Evolutionary conservation across 2,797 vertebrate genomes (phyloP).

Genomic region (Chromis chromis): DNA sequence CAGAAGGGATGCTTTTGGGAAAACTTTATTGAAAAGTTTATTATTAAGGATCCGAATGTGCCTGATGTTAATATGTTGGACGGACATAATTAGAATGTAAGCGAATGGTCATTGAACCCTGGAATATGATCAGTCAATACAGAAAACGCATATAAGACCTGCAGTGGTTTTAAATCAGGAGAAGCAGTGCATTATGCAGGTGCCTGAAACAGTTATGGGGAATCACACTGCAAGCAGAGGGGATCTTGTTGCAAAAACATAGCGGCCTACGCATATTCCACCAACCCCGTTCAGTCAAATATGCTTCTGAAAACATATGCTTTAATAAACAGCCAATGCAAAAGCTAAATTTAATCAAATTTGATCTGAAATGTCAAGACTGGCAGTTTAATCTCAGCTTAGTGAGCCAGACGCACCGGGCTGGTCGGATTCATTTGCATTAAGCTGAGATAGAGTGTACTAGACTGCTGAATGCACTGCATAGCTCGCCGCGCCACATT

Average conservation of each 20-base stretch:
- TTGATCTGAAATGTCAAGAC: background rate
- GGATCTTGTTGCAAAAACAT: background rate
- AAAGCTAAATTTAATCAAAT: slow-evolving; percentile 3
- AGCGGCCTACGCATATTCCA: background rate
- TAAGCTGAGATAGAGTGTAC: slow-evolving; percentile 7
- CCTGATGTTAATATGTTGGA: background rate
- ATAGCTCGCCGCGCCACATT: slow-evolving; percentile 22
- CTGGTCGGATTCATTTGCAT: slow-evolving; percentile 27
- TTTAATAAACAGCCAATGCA: background rate
- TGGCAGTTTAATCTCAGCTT: background rate
- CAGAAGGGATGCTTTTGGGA: background rate
- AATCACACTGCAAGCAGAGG: background rate
- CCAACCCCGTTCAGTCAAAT: background rate
- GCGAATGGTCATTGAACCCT: background rate
- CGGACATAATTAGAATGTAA: background rate
- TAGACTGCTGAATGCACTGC: slow-evolving; percentile 1
- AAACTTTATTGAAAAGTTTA: background rate
- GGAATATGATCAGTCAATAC: background rate
- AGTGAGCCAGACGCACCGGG: background rate
- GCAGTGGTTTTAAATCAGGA: background rate
- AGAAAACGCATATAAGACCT: background rate
- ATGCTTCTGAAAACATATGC: background rate
- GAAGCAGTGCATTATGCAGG: background rate
- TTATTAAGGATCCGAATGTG: too few relatives aligned
- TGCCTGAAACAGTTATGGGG: background rate